A percentile compares a stretch with the other conserved stretches of the same genome.
phyloP scores from a whole-genome alignment of 2,888 invertebrate species.

The Belgica antarctica region DNA sequence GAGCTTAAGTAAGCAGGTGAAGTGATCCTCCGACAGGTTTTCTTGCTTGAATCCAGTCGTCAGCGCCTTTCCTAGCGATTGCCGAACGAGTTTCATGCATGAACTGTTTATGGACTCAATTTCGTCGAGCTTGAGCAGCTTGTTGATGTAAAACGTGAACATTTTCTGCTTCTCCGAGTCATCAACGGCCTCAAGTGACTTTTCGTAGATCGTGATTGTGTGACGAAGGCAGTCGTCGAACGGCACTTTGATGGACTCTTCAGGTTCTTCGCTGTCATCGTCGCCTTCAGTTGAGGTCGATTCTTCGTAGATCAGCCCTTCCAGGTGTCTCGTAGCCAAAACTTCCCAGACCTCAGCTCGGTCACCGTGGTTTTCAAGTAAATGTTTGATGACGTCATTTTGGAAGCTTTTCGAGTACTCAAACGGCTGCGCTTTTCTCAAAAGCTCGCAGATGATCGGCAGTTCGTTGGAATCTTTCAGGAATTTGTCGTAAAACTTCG shows the following conservation, averaged over 20 bases:
- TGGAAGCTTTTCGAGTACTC: constrained; percentile 3
- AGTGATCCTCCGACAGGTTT: not conserved
- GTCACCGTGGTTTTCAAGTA: not conserved
- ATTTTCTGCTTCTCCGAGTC: not conserved
- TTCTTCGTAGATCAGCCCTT: constrained; percentile 19
- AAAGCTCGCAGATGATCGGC: not conserved
- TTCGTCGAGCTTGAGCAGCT: constrained; percentile 13
- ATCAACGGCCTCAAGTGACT: not conserved
- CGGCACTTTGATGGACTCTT: not conserved
- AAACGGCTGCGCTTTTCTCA: not conserved
- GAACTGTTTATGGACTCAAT: not conserved
- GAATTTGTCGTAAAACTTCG: constrained; percentile 7
- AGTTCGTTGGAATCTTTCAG: not conserved
- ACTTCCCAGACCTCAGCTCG: constrained; percentile 29
- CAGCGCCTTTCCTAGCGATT: not conserved
- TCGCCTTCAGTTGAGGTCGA: not conserved
- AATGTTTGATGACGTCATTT: not conserved
- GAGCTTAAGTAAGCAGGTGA: not conserved
- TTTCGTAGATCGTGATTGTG: constrained; percentile 27
- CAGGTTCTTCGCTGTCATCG: not conserved
- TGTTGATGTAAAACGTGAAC: not conserved
- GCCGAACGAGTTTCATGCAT: not conserved
- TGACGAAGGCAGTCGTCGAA: not conserved
- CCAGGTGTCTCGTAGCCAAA: constrained; percentile 18
- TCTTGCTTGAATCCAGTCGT: not conserved